Evolutionary conservation across 1,140 invertebrate genomes (phyloP), one percentile per base, ranked within the genome.

Genomic region (Pogonomyrmex californicus): DNA sequence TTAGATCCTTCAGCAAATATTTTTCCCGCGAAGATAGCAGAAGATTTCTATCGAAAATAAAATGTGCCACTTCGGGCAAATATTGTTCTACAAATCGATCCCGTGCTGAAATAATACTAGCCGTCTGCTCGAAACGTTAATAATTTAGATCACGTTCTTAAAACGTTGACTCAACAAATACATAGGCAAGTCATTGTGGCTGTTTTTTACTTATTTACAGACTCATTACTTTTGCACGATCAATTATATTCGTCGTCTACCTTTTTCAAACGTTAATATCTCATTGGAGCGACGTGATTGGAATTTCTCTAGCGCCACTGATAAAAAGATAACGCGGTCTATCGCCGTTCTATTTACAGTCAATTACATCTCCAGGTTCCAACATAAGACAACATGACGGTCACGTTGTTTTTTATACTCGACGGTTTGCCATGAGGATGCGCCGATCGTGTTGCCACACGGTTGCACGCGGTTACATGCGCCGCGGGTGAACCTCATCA

Each of bases 401-500:
- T 1, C 54, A 7, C 54, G 41, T 73, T 41, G 79, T 47, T 73
- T 47, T 73, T 83, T 56, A 83, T 68, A 41, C 79, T 83, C 54
- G 79, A 41, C 47, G 66, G 62, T 79, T 66, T 23, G 62, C 47
- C 62, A 79, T 47, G 77, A 41, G 79, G 68, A 83, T 83, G 51
- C 54, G 44, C 70, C 79, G 56, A 68, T 41, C 79, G 75, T 44
- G 68, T 83, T 75, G 68, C 79, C 23, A 83, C 79, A 83, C 68
- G 68, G 10, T 38, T 73, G 79, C 54, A 73, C 79, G 68, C 56
- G 77, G 23, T 12, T 56, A 70, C 68, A 68, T 81, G 49, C 63
- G 47, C 47, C 4, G n/a, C 30, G 44, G 38, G 41, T 75, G 41
- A 60, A 12, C n/a, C 36, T 83, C 54, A 83, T 83, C 79, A 75